Base-by-base conservation (phyloP, 1,140 invertebrate genomes). In the Cyclina sinensis region DNA sequence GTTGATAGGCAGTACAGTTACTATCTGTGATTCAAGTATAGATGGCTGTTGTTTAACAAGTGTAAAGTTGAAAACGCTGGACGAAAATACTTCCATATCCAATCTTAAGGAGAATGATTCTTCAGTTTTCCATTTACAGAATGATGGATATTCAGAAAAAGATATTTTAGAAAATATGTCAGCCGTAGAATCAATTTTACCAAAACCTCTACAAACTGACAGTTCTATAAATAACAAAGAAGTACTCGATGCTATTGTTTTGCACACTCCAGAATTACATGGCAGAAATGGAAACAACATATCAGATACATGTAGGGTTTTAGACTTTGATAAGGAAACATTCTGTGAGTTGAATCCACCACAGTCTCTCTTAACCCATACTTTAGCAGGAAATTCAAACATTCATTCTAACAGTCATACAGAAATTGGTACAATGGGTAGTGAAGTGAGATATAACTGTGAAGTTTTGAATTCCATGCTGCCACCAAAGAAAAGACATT, bases 401-500 rank as follows among this genome's bases (percentile, higher is more conserved):
- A n/a, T 62, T 11, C 2, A 54, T 27, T 62, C 24, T 27, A 62
- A 62, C 57, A 62, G 7, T 27, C n/a, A 27, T 9, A n/a, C 24
- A 24, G 57, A 62, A 7, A 9, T 11, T 27, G n/a, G 5, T n/a
- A 9, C 18, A 62, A 5, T 27, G 24, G n/a, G 3, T 27, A 1
- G 5, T 27, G 57, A 62, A 11, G 1, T 62, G n/a, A 62, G 27
- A 27, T 27, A 27, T 5, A 62, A 14, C n/a, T 7, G 27, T 62
- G 57, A 62, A 24, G n/a, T 62, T 24, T 37, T 39, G 21, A 37
- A 70, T 70, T 70, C 14, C 18, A 16, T 70, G 21, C 65, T 70
- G 18, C 65, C 65, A 1, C 65, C 65, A 21, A 70, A 70, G 65
- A 70, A 70, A 70, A 70, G 65, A 70, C 32, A 39, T 37, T 1